phyloP scores from a whole-genome alignment of 1,140 invertebrate species.

The Lucilia sericata region DNA sequence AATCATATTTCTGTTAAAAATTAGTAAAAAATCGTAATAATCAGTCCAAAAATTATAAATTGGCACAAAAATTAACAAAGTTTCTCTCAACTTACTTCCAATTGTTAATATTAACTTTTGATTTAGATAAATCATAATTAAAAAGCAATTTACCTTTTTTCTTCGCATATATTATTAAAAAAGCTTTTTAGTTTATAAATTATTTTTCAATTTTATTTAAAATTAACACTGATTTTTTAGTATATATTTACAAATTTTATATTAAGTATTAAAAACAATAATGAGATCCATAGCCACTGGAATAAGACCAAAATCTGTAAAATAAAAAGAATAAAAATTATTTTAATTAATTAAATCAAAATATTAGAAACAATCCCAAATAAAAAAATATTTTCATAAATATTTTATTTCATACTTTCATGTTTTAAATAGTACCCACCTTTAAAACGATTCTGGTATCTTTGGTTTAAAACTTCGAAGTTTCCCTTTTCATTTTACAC shows the following conservation, averaged over 20 bases:
- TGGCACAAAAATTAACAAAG: no score
- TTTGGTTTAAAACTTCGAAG: conserved; percentile 1
- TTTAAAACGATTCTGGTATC: background rate
- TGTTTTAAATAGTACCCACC: background rate
- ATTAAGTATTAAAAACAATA: conserved; percentile 4
- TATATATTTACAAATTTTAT: conserved; percentile 12
- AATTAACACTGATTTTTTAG: conserved; percentile 13
- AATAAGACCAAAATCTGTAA: conserved; percentile 9
- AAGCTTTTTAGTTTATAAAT: background rate
- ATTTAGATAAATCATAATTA: no score
- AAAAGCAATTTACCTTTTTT: no score
- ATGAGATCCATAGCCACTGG: conserved; percentile 22
- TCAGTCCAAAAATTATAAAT: no score
- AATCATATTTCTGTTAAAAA: no score
- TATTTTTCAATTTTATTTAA: background rate
- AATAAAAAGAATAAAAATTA: background rate
- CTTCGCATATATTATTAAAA: background rate
- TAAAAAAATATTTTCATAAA: background rate
- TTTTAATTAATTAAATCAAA: background rate
- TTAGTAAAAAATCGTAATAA: no score
- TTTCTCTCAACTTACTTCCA: no score
- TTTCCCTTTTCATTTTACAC: background rate
- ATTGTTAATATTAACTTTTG: no score
- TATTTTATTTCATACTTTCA: no score
- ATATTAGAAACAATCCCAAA: background rate